Evolutionary conservation across 2,888 invertebrate genomes (phyloP), one percentile per base, ranked within the genome.

Genomic region (Yponomeuta cagnagella): DNA sequence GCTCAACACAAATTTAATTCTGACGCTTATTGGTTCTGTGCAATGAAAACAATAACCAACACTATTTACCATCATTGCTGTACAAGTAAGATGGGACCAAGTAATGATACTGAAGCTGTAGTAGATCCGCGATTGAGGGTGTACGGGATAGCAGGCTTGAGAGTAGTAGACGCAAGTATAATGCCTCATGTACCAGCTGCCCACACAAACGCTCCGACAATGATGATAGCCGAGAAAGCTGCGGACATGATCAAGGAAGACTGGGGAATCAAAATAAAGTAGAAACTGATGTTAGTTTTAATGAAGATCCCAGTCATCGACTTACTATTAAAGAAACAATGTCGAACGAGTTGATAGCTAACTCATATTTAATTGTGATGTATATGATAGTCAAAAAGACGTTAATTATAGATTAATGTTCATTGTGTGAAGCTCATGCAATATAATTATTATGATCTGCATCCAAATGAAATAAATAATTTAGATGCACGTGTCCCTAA

Each of bases 1-100:
- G 87, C 89, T 33, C 80, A 91, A 12, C 83, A 90, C 68, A 82
- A 80, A 68, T 93, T 94, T 75, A 85, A 88, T 58, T 93, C 94
- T 0, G 95, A 95, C 77, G 93, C 92, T 6, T 96, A 96, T 79
- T 95, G 95, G 94, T 93, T 92, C 63, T 97, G 97, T 74, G 94
- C 94, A 70, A 86, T 89, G 74, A 86, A 80, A 72, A 87, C 87
- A n/a, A 83, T 92, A 68, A 93, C 93, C 0, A 91, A 87, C 66
- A 93, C 93, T 0, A 89, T 93, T 73, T 93, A 93, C 74, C 93
- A 94, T 75, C 93, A 93, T 74, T 92, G 91, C 9, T 92, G 93
- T 72, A 93, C 93, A 0, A 91, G 88, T 73, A 90, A 92, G 75
- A 93, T 94, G 93, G 93, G 93, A 0, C 90, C 90, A 0, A 76